Conservation (phyloP, 2,113 vertebrate genomes). For the Neolamprologus modestus region DNA sequence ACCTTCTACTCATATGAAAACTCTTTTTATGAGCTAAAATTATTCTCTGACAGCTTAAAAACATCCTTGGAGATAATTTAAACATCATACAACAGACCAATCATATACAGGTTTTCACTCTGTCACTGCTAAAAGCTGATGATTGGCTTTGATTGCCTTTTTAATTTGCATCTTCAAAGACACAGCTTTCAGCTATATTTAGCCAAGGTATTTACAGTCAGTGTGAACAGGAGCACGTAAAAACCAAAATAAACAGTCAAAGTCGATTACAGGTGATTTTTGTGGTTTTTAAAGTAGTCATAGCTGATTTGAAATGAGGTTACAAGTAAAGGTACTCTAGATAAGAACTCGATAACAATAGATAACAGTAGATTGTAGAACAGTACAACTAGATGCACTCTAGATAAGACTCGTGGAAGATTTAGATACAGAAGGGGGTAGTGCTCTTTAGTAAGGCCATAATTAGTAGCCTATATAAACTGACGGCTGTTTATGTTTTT, state of each 20-base stretch:
- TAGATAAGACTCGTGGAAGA: neutral
- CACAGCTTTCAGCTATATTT: neutral
- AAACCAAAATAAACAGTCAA: neutral
- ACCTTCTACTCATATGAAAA: neutral
- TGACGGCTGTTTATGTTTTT: neutral
- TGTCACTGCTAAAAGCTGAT: neutral
- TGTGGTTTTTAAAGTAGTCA: neutral
- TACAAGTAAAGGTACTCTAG: neutral
- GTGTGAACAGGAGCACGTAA: neutral
- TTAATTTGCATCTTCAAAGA: slow-evolving; percentile 1
- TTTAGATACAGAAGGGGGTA: neutral
- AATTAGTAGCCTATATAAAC: neutral
- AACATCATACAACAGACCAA: neutral
- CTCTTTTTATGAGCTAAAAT: neutral
- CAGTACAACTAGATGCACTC: neutral
- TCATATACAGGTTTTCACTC: neutral
- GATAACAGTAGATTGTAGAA: neutral
- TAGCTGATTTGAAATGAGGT: neutral
- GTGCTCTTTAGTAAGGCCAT: neutral
- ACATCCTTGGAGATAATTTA: neutral
- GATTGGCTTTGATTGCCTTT: neutral
- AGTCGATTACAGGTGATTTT: neutral
- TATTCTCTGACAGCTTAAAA: neutral
- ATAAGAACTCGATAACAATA: neutral
- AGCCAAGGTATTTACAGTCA: slow-evolving; percentile 4